phyloP scores from a whole-genome alignment of 1,140 invertebrate species.

The Pseudobourletiella spinata region DNA sequence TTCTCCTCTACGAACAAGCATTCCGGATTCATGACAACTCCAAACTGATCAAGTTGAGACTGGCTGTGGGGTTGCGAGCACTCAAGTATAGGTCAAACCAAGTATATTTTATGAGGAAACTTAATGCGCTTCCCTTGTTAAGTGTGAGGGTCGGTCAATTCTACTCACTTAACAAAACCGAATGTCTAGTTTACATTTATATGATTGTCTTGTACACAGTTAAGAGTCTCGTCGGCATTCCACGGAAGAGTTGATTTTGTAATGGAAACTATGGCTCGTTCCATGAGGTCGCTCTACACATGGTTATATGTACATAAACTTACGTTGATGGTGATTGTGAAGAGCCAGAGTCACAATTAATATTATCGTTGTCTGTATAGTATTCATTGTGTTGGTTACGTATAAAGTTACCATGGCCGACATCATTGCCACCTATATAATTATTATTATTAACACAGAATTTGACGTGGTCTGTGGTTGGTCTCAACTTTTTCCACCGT shows the following conservation, averaged over 20 bases:
- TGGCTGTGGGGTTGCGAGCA: background rate
- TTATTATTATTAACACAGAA: too few species aligned
- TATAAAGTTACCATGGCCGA: too few species aligned
- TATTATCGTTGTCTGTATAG: background rate
- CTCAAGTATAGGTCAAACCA: background rate
- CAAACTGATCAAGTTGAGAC: background rate
- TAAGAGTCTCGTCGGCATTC: background rate
- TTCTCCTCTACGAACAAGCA: conserved; percentile 7
- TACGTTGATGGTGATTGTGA: too few species aligned
- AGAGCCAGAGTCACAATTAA: too few species aligned
- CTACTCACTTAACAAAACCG: background rate
- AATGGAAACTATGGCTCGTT: too few species aligned
- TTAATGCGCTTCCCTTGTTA: background rate
- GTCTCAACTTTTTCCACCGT: too few species aligned
- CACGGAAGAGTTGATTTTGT: too few species aligned
- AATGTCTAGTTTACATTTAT: background rate
- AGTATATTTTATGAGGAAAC: background rate
- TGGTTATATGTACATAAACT: too few species aligned
- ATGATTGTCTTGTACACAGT: background rate
- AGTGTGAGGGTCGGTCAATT: background rate
- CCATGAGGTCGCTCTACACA: too few species aligned
- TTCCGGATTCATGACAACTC: background rate
- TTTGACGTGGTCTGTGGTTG: too few species aligned
- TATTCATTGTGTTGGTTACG: background rate
- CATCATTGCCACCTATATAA: too few species aligned